Evolutionary conservation across 2,888 invertebrate species (phyloP).

Genomic region (Raillietiella orientalis): DNA sequence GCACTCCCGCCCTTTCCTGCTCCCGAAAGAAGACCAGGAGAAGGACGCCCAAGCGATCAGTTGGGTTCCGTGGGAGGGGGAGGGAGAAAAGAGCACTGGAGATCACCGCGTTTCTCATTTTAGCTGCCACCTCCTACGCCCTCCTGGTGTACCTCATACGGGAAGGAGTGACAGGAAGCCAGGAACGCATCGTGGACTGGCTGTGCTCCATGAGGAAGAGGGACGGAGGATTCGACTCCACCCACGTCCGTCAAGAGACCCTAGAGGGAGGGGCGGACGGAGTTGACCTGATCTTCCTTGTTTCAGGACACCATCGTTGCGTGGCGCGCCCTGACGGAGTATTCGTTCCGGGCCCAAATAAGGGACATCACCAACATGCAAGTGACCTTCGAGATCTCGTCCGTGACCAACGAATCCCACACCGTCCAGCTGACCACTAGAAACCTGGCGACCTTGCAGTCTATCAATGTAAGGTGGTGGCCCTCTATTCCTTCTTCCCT

Average conservation of each 20-base stretch:
- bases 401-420: conserved; percentile 9
- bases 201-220: conserved; percentile 10
- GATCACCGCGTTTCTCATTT: conserved; percentile 10
- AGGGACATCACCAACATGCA: conserved; percentile 11
- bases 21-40: not conserved
- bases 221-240: conserved; percentile 10
- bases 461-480: conserved; percentile 6
- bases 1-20: conserved; percentile 5
- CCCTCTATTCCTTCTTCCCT: not conserved
- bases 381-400: conserved; percentile 11
- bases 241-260: conserved; percentile 8
- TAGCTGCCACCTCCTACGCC: conserved; percentile 16
- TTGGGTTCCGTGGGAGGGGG: too few species aligned
- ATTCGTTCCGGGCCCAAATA: conserved; percentile 10
- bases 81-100: too few species aligned
- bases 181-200: conserved; percentile 11
- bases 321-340: conserved; percentile 14
- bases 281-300: conserved; percentile 1
- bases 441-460: conserved; percentile 6
- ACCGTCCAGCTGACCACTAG: conserved; percentile 5
- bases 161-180: conserved; percentile 8
- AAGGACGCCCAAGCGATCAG: not conserved
- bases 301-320: conserved; percentile 14
- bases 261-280: too few species aligned
- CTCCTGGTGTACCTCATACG: conserved; percentile 12